phyloP scores from a whole-genome alignment of 2,888 invertebrate genomes.

The Hypolimnas misippus region DNA sequence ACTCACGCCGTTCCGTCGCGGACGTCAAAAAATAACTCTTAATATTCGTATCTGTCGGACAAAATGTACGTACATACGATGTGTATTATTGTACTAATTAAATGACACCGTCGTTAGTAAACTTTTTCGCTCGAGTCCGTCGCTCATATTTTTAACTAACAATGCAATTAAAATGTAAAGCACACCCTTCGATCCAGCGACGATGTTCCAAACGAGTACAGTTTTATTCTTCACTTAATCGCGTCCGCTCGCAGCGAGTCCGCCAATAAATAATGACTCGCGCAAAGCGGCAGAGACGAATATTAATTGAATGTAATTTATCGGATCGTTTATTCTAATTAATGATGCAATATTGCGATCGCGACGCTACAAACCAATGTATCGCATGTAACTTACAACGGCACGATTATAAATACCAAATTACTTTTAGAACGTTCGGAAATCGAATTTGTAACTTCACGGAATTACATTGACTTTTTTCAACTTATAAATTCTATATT shows the following conservation, averaged over 20 bases:
- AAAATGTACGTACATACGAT: neutral
- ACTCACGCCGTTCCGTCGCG: neutral
- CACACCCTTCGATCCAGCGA: neutral
- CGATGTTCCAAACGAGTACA: slow-evolving; percentile 10
- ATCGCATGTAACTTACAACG: neutral
- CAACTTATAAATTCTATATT: no score
- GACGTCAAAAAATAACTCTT: neutral
- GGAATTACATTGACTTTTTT: neutral
- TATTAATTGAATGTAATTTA: slow-evolving; percentile 31
- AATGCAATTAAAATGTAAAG: slow-evolving; percentile 22
- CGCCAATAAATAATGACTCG: slow-evolving; percentile 21
- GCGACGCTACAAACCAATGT: neutral
- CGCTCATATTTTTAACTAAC: slow-evolving; percentile 6
- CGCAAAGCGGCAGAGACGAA: slow-evolving; percentile 26
- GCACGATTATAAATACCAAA: slow-evolving; percentile 4
- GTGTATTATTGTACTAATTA: neutral
- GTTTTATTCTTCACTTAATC: slow-evolving; percentile 10
- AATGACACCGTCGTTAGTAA: neutral
- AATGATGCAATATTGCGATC: slow-evolving; percentile 17
- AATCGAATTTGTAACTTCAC: neutral
- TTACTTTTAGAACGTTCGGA: no score
- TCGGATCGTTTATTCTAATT: slow-evolving; percentile 27
- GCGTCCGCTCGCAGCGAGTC: slow-evolving; percentile 18
- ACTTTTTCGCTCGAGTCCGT: neutral
- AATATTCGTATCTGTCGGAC: neutral